Evolutionary conservation across 2,888 invertebrate species (phyloP).

Genomic region (Melanostoma mellinum): DNA sequence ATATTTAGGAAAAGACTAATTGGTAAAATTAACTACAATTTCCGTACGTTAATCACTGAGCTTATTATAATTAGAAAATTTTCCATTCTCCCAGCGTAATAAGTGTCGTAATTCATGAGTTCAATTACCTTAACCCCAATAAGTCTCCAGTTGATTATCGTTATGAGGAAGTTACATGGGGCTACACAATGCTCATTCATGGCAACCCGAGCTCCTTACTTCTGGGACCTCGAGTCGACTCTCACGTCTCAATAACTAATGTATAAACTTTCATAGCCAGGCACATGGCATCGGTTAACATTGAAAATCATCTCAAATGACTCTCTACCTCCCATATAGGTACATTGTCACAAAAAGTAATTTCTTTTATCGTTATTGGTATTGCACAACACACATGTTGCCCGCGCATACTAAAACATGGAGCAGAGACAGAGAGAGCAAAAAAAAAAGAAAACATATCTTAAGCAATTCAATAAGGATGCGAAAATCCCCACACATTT

Average conservation of each 20-base stretch:
- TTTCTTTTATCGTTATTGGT: slow-evolving; percentile 68
- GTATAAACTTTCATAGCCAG: slow-evolving; percentile 29
- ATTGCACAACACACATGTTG: slow-evolving; percentile 60
- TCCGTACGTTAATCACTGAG: too few relatives aligned
- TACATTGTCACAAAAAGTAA: slow-evolving; percentile 64
- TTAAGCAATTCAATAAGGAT: slow-evolving; percentile 60
- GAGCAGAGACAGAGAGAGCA: neutral
- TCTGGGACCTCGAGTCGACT: neutral
- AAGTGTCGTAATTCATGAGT: too few relatives aligned
- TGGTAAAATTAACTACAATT: too few relatives aligned
- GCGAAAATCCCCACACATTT: slow-evolving; percentile 53
- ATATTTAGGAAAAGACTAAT: too few relatives aligned
- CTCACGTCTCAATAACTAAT: slow-evolving; percentile 26
- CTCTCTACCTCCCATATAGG: slow-evolving; percentile 22
- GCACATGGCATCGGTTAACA: slow-evolving; percentile 31
- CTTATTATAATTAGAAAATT: too few relatives aligned
- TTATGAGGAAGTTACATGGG: too few relatives aligned
- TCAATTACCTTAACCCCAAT: too few relatives aligned
- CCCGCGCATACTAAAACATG: slow-evolving; percentile 46
- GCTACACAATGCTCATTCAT: neutral
- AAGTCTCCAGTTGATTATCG: too few relatives aligned
- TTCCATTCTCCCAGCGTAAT: too few relatives aligned
- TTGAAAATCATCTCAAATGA: slow-evolving; percentile 56
- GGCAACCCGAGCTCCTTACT: slow-evolving; percentile 17
- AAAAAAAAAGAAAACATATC: slow-evolving; percentile 26